Percentiles rank a stretch among this genome's conserved stretches.
Conservation (phyloP, 2,113 vertebrate species). For the Platichthys flesus region DNA sequence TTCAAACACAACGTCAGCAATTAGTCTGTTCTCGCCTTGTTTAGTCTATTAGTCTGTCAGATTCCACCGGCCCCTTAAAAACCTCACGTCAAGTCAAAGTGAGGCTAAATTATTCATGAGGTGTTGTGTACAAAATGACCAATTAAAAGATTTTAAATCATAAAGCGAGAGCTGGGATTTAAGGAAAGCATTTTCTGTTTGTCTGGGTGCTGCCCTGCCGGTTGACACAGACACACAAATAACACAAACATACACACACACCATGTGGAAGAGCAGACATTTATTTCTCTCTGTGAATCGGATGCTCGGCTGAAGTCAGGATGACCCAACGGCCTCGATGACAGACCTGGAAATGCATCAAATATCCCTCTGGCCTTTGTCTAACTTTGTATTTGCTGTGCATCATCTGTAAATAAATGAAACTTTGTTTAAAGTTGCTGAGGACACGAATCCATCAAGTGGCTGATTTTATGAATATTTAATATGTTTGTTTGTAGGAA, state of each 20-base stretch:
- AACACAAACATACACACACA: no score
- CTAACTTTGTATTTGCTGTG: no score
- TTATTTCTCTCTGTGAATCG: no score
- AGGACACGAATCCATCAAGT: conserved; percentile 3
- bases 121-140: conserved; percentile 46
- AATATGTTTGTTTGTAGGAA: conserved; percentile 25
- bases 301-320: no score
- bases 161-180: conserved; percentile 2
- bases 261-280: not conserved
- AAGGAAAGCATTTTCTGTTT: not conserved
- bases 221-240: no score
- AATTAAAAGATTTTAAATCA: conserved; percentile 62
- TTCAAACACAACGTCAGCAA: conserved; percentile 76
- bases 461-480: conserved; percentile 35
- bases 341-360: no score
- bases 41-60: conserved; percentile 64
- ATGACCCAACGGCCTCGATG: no score
- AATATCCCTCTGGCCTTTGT: no score
- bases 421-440: no score
- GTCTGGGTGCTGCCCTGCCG: no score
- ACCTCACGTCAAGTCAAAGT: conserved; percentile 42
- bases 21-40: conserved; percentile 54
- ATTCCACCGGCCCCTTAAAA: conserved; percentile 51
- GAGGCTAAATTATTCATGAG: conserved; percentile 62
- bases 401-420: no score